Evolutionary conservation across 2,797 vertebrate genomes (phyloP).

Genomic region (Sus cebifrons): DNA sequence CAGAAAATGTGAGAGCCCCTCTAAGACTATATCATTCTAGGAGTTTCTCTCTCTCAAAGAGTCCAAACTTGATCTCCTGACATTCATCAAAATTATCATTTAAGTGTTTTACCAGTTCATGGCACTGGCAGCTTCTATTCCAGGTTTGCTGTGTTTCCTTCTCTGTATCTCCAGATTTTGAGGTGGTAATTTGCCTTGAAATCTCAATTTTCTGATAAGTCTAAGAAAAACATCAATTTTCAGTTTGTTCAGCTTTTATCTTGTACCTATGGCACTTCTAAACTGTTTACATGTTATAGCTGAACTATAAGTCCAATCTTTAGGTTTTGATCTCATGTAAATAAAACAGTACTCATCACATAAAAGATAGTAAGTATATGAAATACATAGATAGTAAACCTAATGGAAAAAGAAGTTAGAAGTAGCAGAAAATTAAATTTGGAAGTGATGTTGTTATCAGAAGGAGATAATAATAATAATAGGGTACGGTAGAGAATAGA

Average conservation of each 20-base stretch:
- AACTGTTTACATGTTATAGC: neutral
- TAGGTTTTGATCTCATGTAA: neutral
- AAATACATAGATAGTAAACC: neutral
- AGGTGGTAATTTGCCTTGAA: neutral
- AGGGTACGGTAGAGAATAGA: neutral
- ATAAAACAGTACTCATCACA: neutral
- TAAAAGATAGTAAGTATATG: neutral
- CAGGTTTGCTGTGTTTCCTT: neutral
- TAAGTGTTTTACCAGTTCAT: neutral
- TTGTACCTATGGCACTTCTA: neutral
- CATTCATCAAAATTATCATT: neutral
- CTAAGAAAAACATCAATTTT: neutral
- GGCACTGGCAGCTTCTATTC: neutral
- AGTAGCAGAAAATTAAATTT: neutral
- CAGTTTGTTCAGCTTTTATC: neutral
- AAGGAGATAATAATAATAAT: neutral
- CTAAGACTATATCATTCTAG: neutral
- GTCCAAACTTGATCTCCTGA: neutral
- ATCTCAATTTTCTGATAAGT: neutral
- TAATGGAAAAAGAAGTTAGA: neutral
- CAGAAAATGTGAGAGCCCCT: rapidly evolving
- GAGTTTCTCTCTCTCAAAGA: neutral
- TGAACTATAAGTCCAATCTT: neutral
- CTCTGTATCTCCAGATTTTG: neutral
- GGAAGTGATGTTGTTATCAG: neutral